These are phyloP conservation scores for Periophthalmus modestus DNA, from an alignment of 2,113 vertebrate species.

Conservation along the genomic window DNA sequence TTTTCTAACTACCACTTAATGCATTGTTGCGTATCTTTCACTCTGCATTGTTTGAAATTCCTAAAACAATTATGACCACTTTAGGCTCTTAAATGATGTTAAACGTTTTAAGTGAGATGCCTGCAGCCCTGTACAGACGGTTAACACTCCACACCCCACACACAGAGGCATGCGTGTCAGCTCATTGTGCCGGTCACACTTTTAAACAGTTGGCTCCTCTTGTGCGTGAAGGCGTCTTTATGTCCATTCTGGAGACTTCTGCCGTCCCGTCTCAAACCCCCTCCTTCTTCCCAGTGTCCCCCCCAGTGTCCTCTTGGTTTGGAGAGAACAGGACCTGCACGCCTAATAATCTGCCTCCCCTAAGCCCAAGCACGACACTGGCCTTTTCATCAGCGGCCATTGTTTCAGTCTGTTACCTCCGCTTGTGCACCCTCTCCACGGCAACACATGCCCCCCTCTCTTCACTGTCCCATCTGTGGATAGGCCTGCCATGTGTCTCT, in stretches of 20 bases:
- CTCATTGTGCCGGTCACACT: constrained; percentile 73
- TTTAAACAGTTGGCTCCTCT: constrained; percentile 75
- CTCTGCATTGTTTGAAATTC: background rate
- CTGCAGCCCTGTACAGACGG: constrained; percentile 33
- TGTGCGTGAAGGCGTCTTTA: constrained; percentile 65
- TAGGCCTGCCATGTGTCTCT: constrained; percentile 77
- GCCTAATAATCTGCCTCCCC: constrained; percentile 67
- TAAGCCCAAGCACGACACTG: constrained; percentile 66
- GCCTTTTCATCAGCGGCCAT: constrained; percentile 71
- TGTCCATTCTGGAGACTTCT: constrained; percentile 70
- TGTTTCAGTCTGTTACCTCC: constrained; percentile 75
- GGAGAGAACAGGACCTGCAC: constrained; percentile 61
- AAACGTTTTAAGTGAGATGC: constrained; percentile 13
- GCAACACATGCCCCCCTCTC: constrained; percentile 56
- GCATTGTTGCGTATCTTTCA: background rate
- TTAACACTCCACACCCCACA: constrained; percentile 40
- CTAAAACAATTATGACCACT: background rate
- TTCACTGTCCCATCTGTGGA: constrained; percentile 75
- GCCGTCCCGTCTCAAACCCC: constrained; percentile 22
- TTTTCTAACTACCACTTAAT: background rate
- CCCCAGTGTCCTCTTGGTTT: constrained; percentile 19
- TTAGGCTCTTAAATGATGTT: background rate
- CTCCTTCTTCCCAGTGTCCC: background rate
- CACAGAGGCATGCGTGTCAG: constrained; percentile 51
- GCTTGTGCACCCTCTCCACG: constrained; percentile 72